Percentiles rank a stretch among this genome's conserved stretches.
phyloP scores from a whole-genome alignment of 1,140 invertebrate genomes.

The Ruditapes philippinarum region DNA sequence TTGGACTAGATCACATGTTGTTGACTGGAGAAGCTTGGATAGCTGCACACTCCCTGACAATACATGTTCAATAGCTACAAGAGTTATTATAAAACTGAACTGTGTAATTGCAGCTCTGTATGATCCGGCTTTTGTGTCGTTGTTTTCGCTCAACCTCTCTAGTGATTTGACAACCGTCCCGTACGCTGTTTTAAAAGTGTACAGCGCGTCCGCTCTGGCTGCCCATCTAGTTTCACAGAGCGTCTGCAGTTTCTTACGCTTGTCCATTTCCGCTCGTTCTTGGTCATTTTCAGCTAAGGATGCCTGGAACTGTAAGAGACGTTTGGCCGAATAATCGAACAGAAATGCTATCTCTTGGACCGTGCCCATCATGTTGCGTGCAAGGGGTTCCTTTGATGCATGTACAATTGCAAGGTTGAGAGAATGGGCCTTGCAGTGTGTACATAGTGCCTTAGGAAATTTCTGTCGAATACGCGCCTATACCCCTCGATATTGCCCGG shows the following conservation, averaged over 20 bases:
- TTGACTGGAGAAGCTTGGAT: background rate
- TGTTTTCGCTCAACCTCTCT: background rate
- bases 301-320: background rate
- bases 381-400: background rate
- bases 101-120: background rate
- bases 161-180: background rate
- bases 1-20: background rate
- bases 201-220: background rate
- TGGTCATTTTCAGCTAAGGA: background rate
- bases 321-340: background rate
- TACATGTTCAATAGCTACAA: background rate
- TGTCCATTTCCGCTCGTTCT: background rate
- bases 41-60: background rate
- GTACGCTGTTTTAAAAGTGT: background rate
- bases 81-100: background rate
- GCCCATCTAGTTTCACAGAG: background rate
- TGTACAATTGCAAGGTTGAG: slow-evolving; percentile 30
- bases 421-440: slow-evolving; percentile 41
- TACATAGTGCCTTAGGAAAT: slow-evolving; percentile 22
- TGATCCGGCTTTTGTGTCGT: background rate
- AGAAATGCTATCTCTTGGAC: background rate
- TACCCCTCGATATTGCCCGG: slow-evolving; percentile 13
- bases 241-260: background rate
- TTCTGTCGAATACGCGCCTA: slow-evolving; percentile 29
- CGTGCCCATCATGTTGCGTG: background rate